phyloP scores from a whole-genome alignment of 2,888 invertebrate genomes.

The Diaperis boleti region DNA sequence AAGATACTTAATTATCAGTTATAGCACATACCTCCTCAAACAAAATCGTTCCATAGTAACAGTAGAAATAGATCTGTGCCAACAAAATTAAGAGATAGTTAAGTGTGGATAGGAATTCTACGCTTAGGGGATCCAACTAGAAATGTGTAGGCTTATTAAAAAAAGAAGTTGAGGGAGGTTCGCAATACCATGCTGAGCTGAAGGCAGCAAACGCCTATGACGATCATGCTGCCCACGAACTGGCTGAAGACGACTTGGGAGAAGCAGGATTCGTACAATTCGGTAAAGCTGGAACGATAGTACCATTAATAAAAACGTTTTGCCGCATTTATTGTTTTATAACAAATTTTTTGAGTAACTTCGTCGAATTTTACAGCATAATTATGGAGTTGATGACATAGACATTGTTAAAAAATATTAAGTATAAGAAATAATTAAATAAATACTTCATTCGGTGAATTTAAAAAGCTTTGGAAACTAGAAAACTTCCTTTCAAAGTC shows the following conservation, averaged over 20 bases:
- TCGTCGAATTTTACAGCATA: too few species aligned
- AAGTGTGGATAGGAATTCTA: neutral
- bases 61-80: constrained; percentile 10
- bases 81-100: neutral
- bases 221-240: constrained; percentile 8
- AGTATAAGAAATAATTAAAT: too few species aligned
- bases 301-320: too few species aligned
- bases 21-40: constrained; percentile 1
- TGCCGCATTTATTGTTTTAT: too few species aligned
- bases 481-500: too few species aligned
- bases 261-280: constrained; percentile 6
- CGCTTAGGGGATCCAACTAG: constrained; percentile 2
- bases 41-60: constrained; percentile 7
- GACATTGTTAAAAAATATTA: too few species aligned
- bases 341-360: neutral
- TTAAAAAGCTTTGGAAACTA: too few species aligned
- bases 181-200: constrained; percentile 11
- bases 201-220: constrained; percentile 5
- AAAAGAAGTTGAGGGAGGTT: neutral
- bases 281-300: constrained; percentile 4
- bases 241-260: constrained; percentile 11
- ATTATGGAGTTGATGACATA: too few species aligned
- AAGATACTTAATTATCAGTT: neutral
- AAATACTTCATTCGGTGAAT: too few species aligned
- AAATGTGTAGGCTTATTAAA: neutral